phyloP scores from a whole-genome alignment of 2,113 vertebrate genomes.

The Rhinopomastus cyanomelas region DNA sequence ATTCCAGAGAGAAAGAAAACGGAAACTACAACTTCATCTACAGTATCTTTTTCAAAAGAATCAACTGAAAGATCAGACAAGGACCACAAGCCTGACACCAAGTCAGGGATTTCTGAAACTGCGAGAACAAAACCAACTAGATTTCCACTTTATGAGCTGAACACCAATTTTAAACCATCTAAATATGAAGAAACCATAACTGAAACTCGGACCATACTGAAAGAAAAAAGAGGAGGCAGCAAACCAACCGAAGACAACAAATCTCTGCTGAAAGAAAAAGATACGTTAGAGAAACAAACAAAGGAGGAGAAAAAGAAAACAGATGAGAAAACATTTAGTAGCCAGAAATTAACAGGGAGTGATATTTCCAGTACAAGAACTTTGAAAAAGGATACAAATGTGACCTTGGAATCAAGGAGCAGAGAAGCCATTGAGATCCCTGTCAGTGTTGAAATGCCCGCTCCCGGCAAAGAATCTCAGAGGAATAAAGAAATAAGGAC shows the following conservation, averaged over 20 bases:
- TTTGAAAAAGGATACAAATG: background rate
- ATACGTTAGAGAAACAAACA: slow-evolving; percentile 12
- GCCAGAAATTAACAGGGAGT: slow-evolving; percentile 33
- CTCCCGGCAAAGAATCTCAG: background rate
- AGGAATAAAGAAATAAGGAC: background rate
- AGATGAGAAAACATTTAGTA: slow-evolving; percentile 7
- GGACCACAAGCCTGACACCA: background rate
- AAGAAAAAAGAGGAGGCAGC: slow-evolving; percentile 34
- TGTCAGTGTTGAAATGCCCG: slow-evolving; percentile 20
- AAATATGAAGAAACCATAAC: slow-evolving; percentile 59
- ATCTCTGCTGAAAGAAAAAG: slow-evolving; percentile 11
- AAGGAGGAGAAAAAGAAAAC: slow-evolving; percentile 22
- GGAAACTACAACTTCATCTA: slow-evolving; percentile 53
- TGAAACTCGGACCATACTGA: slow-evolving; percentile 7
- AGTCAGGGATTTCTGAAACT: slow-evolving; percentile 20
- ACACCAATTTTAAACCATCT: slow-evolving; percentile 13
- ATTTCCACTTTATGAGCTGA: slow-evolving; percentile 34
- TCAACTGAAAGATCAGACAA: slow-evolving; percentile 18
- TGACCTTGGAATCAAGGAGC: background rate
- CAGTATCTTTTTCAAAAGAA: slow-evolving; percentile 29
- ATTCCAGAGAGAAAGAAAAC: slow-evolving; percentile 62
- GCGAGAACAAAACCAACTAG: slow-evolving; percentile 10
- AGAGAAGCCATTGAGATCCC: slow-evolving; percentile 50
- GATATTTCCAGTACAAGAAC: slow-evolving; percentile 27
- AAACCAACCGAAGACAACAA: slow-evolving; percentile 41